phyloP scores from a whole-genome alignment of 2,113 vertebrate genomes.

The Amia ocellicauda region DNA sequence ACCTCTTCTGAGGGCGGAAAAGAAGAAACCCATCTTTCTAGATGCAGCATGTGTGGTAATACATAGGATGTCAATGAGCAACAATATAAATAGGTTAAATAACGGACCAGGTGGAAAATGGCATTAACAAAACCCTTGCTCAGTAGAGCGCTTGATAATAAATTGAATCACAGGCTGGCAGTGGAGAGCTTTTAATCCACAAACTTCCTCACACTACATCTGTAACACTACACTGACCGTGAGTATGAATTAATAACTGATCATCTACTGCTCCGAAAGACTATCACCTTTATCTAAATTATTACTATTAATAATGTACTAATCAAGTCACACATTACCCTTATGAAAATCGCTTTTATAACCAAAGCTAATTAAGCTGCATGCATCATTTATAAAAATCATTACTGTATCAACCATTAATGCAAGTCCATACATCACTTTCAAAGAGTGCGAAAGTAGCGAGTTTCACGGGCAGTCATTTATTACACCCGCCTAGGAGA shows the following conservation, averaged over 20 bases:
- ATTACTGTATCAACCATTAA: background rate
- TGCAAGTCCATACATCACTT: background rate
- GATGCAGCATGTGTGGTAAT: background rate
- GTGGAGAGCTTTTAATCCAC: too few relatives aligned
- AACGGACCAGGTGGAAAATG: background rate
- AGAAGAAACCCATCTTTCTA: background rate
- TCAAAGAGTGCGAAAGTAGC: too few relatives aligned
- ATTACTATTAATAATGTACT: background rate
- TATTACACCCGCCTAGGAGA: too few relatives aligned
- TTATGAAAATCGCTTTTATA: background rate
- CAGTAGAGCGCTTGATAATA: too few relatives aligned
- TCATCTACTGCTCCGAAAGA: background rate
- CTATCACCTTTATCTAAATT: background rate
- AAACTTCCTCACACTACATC: too few relatives aligned
- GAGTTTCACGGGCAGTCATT: too few relatives aligned
- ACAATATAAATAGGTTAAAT: background rate
- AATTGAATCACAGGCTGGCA: too few relatives aligned
- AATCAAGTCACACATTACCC: background rate
- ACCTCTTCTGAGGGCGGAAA: conserved; percentile 21
- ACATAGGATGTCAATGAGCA: background rate
- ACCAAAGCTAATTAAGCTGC: conserved; percentile 5
- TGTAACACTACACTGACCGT: background rate
- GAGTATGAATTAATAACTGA: background rate
- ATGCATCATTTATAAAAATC: conserved; percentile 7
- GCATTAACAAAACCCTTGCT: too few relatives aligned